Evolutionary conservation across 2,797 vertebrate genomes (phyloP), one percentile per base, ranked within the genome.

Genomic region (Eutrigla gurnardus): DNA sequence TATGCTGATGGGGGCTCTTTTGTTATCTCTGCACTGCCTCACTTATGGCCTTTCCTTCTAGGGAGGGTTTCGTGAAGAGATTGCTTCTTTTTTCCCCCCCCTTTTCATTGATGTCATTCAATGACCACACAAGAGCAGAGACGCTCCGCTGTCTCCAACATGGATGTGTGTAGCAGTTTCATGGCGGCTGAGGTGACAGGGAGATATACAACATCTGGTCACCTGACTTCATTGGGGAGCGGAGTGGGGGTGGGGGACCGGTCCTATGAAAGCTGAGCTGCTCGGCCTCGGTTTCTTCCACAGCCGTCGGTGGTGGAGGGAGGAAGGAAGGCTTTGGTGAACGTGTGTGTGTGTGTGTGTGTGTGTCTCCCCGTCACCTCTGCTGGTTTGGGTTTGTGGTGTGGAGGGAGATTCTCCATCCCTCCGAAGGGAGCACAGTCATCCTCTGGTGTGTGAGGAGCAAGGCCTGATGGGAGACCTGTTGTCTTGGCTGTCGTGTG

Each of bases 131-230:
- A 68, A 8, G 36, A 71, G 47, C 60, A 32, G 77, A 73, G 81
- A 84, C 18, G 46, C 57, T 66, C 61, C 67, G 69, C 78, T 35
- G 65, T 79, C 75, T 85, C 73, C 79, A 86, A 86, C 89, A 87
- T 86, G 89, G 83, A 85, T 80, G 82, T 87, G 87, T 90, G 86
- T 46, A 81, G 86, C 81, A 46, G 85, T 80, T 92, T 91, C 85
- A 92, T 91, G 92, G 92, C 88, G 88, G 88, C 88, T 78, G 78
- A 81, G 86, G 86, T 92, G 88, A 91, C 90, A 88, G 85, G 75
- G 87, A 93, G 89, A 93, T 90, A 88, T 93, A 93, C 90, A 93
- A 93, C 91, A 91, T 93, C 91, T 93, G 91, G 92, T 94, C 93
- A 93, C 92, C 93, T 93, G 92, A 93, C 92, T 92, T 88, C 86